Evolutionary conservation across 1,140 invertebrate genomes (phyloP).

Genomic region (Drosophila guanche): DNA sequence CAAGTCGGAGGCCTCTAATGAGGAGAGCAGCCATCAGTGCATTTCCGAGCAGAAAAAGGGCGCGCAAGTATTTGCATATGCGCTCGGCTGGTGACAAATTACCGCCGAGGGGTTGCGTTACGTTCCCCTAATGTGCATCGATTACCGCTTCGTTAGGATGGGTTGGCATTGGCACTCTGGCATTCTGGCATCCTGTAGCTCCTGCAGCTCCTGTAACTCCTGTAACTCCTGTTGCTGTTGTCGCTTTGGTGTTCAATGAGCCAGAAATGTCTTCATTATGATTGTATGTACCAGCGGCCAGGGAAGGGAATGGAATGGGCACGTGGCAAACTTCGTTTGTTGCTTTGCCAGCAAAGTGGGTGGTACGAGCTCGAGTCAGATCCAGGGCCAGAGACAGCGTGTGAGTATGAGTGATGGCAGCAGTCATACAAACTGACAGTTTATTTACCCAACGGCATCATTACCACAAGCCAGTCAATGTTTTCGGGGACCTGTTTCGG

Average conservation of each 20-base stretch:
- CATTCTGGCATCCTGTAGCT: no score
- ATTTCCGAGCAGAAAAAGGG: conserved; percentile 22
- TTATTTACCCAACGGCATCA: conserved; percentile 78
- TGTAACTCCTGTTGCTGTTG: conserved; percentile 22
- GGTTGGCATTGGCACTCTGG: conserved; percentile 13
- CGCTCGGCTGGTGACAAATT: conserved; percentile 40
- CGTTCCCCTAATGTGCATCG: conserved; percentile 38
- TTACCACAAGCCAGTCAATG: conserved; percentile 46
- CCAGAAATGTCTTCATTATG: conserved; percentile 79
- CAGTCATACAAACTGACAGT: conserved; percentile 78
- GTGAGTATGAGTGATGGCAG: conserved; percentile 74
- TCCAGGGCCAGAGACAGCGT: conserved; percentile 9
- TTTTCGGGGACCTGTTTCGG: neutral
- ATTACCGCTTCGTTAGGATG: conserved; percentile 64
- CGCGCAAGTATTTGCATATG: conserved; percentile 39
- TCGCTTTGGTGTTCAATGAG: conserved; percentile 65
- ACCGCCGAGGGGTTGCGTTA: conserved; percentile 9
- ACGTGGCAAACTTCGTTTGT: conserved; percentile 62
- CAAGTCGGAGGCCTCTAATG: neutral
- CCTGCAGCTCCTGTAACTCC: no score
- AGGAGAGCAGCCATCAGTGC: conserved; percentile 9
- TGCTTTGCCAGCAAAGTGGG: conserved; percentile 56
- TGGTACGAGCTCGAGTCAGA: conserved; percentile 57
- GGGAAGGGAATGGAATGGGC: conserved; percentile 27
- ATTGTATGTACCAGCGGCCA: conserved; percentile 62